Evolutionary conservation across 2,797 vertebrate genomes (phyloP), one percentile per base, ranked within the genome.

Genomic region (Adelosebastes latens): DNA sequence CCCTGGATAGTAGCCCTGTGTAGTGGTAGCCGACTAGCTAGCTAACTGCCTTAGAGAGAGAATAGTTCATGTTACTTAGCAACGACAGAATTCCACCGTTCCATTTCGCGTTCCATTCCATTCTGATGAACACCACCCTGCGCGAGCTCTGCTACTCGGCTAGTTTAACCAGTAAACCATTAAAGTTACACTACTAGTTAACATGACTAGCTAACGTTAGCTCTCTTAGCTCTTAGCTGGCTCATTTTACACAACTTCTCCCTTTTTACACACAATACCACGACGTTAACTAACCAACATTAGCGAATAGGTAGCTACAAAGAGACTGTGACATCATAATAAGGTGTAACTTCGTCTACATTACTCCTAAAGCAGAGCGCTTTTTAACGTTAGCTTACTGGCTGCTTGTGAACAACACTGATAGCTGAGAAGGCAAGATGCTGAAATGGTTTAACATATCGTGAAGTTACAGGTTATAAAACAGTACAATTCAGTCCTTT

Each of bases 331-430:
- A 46, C 56, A 8, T 29, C 53, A 73, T 4, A 14, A 1, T 10
- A 62, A 62, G 55, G 58, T 46, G 29, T 13, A 8, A 39, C 12
- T 39, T 36, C 46, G 32, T 52, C 55, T 27, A 24, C 18, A 9
- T 27, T 69, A 11, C 14, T 53, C 9, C 39, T 2, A 8, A 1
- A 55, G 25, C 32, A 3, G 8, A 10, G 53, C 36, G 36, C 36
- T 4, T n/a, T 31, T 56, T 13, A 64, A 74, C 69, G 79, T 75
- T 91, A 87, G 87, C 83, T 83, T 32, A 60, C 39, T 24, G 58
- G 13, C 27, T 36, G 22, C 27, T 31, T 34, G 9, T 20, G 59
- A 72, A 10, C 64, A 65, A 42, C 63, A 62, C 27, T 11, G 24
- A 29, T 13, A 79, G 76, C 77, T 10, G 27, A 22, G 3, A 20